Evolutionary conservation across 2,797 vertebrate species (phyloP).

Genomic region (Pseudotriccus pelzelni): DNA sequence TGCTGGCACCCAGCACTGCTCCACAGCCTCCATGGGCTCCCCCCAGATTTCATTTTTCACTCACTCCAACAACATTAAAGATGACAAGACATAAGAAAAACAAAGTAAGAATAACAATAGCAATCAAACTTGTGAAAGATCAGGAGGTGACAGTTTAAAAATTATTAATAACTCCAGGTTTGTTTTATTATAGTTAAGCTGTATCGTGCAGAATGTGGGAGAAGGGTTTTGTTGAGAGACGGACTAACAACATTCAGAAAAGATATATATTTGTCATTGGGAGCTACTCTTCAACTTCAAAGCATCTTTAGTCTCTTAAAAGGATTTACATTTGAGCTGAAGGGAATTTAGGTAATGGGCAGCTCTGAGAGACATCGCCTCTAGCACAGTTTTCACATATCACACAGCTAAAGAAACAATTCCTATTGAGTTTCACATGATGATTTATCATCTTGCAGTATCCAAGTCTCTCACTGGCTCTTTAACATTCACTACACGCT

Average conservation of each 20-base stretch:
- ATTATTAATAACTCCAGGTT: conserved; percentile 19
- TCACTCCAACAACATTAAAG: neutral
- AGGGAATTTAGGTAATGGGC: conserved; percentile 64
- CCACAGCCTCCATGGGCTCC: neutral
- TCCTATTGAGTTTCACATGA: conserved; percentile 39
- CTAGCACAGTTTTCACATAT: conserved; percentile 37
- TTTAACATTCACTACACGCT: neutral
- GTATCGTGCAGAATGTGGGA: neutral
- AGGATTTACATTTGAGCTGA: conserved; percentile 71
- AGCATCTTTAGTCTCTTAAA: conserved; percentile 49
- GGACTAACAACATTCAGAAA: conserved; percentile 14
- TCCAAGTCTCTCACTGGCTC: conserved; percentile 12
- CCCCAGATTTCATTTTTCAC: neutral
- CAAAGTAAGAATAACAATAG: conserved; percentile 28
- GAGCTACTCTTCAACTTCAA: conserved; percentile 40
- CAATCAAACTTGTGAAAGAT: conserved; percentile 23
- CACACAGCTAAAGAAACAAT: conserved; percentile 32
- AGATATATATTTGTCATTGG: conserved; percentile 64
- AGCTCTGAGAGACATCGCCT: conserved; percentile 63
- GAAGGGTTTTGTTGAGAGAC: conserved; percentile 8
- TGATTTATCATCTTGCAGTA: conserved; percentile 39
- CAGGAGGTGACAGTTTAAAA: neutral
- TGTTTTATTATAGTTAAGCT: neutral
- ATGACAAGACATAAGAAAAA: conserved; percentile 15
- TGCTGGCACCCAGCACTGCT: neutral